Conservation (phyloP, 2,888 invertebrate genomes). For the Boloria euphrosyne region DNA sequence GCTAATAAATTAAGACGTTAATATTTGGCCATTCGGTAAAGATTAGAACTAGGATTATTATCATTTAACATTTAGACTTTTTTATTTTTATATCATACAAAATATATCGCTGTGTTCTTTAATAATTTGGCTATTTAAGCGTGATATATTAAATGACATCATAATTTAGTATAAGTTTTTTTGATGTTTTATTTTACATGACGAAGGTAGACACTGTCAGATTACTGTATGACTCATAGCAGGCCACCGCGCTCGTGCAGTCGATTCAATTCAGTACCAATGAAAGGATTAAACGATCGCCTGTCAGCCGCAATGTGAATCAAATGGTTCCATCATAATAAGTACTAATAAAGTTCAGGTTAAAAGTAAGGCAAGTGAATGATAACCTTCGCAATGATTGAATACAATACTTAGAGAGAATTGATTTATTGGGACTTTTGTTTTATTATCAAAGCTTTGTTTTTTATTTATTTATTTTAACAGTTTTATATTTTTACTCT, state of each 20-base stretch:
- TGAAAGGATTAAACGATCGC: conserved; percentile 66
- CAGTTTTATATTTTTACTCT: too few species aligned
- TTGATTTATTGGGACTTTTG: conserved; percentile 3
- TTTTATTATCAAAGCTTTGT: too few species aligned
- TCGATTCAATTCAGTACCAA: conserved; percentile 55
- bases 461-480: too few species aligned
- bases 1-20: too few species aligned
- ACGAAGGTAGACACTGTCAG: conserved; percentile 41
- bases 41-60: too few species aligned
- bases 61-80: too few species aligned
- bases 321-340: conserved; percentile 64
- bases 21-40: too few species aligned
- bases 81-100: too few species aligned
- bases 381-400: conserved; percentile 34
- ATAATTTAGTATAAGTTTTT: neutral
- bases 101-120: too few species aligned
- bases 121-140: too few species aligned
- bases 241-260: conserved; percentile 59
- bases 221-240: conserved; percentile 42
- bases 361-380: conserved; percentile 33
- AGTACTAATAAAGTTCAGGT: conserved; percentile 39
- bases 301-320: conserved; percentile 67
- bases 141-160: neutral
- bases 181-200: conserved; percentile 10
- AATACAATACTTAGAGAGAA: conserved; percentile 25